phyloP scores from a whole-genome alignment of 2,797 vertebrate species.

The Helarctos malayanus region DNA sequence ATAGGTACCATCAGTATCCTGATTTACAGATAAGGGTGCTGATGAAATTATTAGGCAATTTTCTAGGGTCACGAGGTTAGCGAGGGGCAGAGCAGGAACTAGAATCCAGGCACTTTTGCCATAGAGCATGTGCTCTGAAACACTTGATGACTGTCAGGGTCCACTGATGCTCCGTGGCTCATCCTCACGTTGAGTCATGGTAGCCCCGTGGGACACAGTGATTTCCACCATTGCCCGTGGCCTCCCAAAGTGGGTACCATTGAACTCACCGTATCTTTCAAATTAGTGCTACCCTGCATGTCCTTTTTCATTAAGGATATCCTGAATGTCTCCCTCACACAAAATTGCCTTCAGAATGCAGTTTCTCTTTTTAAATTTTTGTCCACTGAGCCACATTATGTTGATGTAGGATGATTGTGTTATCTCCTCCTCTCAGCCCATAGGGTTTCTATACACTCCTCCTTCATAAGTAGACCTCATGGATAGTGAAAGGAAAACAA shows the following conservation, averaged over 20 bases:
- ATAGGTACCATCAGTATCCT: background rate
- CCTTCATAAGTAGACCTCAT: background rate
- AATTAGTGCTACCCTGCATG: background rate
- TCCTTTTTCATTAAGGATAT: background rate
- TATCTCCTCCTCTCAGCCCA: background rate
- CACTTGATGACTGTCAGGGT: background rate
- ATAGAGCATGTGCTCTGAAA: background rate
- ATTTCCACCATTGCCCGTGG: background rate
- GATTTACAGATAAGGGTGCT: background rate
- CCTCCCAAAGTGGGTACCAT: background rate
- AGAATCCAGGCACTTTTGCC: background rate
- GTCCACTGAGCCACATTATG: background rate
- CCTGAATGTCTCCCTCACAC: background rate
- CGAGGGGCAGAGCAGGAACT: background rate
- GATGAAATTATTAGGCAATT: background rate
- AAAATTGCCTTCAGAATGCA: conserved; percentile 23
- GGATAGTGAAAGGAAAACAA: background rate
- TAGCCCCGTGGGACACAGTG: background rate
- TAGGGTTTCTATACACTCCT: background rate
- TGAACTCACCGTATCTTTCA: background rate
- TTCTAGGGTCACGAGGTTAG: background rate
- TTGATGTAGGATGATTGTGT: background rate
- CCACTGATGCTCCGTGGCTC: background rate
- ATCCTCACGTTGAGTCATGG: background rate
- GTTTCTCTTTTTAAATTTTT: background rate